Evolutionary conservation across 2,888 invertebrate genomes (phyloP), one percentile per base, ranked within the genome.

Genomic region (Timandra comae): DNA sequence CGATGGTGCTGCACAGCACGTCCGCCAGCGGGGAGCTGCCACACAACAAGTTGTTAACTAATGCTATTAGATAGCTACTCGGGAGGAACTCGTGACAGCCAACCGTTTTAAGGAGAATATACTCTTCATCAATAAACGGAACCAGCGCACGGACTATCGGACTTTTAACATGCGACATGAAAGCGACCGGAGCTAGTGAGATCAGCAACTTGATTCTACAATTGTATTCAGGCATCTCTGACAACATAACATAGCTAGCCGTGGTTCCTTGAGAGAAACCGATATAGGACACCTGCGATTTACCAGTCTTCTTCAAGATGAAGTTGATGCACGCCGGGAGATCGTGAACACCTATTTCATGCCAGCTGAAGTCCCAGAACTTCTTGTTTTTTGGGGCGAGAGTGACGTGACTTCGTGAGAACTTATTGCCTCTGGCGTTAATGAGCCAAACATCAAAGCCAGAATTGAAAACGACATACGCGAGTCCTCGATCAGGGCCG

Each of bases 231-330:
- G 90, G 89, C 12, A 59, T 59, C 41, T 85, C 71, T 1, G 89
- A 86, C 24, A 85, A 74, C 88, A 91, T 87, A 0, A 91, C 88
- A 56, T 84, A 91, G 50, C 88, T 90, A 1, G 69, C 61, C 0
- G 90, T 89, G 0, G 89, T 88, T 9, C 94, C 95, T 52, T 89
- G 88, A 0, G 93, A 94, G 56, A 94, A 93, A 0, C 94, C 95
- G 7, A 92, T 72, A 60, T 92, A 93, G 40, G 88, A 88, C 1
- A 95, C 35, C 26, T 88, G 66, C 1, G 78, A 44, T 7, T 80
- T 71, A 0, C 79, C 77, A 0, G 92, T 91, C 3, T 32, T 40
- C 0, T 63, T 41, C 3, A 90, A 58, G 5, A 91, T 76, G 55
- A 89, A 88, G 56, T 95, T 91, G 23, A 96, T 89, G 64, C 89